Evolutionary conservation across 2,797 vertebrate genomes (phyloP), one percentile per base, ranked within the genome.

Genomic region (Rhyacichthys aspro): DNA sequence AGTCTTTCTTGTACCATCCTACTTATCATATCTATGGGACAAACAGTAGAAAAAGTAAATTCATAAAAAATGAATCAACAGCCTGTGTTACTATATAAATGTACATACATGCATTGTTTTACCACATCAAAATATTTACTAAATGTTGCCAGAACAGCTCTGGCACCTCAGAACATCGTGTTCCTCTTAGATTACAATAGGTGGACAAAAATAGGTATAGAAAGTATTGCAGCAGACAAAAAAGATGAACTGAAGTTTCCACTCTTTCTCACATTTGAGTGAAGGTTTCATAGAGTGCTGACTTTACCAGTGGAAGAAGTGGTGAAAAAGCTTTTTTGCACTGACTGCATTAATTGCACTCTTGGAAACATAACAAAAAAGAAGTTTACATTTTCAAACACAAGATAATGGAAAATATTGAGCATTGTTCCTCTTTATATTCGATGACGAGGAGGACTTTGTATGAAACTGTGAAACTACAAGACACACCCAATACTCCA

Each of bases 201-300:
- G 57, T 52, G 28, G 17, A 41, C 36, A 14, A 39, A 53, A 53
- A 53, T 39, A 39, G 49, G 2, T 11, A 3, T 11, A 11, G 37
- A 53, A 39, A 38, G 11, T 14, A 3, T 7, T 7, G 11, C 2
- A 2, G 2, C 15, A 15, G 32, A 28, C 14, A 16, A 28, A 12
- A 28, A 9, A 55, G 54, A 70, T 70, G 74, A 78, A 65, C 1
- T 34, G n/a, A 1, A 10, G 3, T 7, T 11, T 1, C 37, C 5
- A 3, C 45, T 28, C 11, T 17, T 9, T 62, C 15, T 57, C 43
- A 72, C 56, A 1, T 67, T 53, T 7, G 10, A 55, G n/a, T 11
- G 37, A 16, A 2, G 2, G 47, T 43, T n/a, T n/a, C 7, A 23
- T 1, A 28, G 17, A 4, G 9, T 37, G 15, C 10, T 34, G 18